Conservation (phyloP, 2,888 invertebrate genomes). For the Callinectes sapidus region DNA sequence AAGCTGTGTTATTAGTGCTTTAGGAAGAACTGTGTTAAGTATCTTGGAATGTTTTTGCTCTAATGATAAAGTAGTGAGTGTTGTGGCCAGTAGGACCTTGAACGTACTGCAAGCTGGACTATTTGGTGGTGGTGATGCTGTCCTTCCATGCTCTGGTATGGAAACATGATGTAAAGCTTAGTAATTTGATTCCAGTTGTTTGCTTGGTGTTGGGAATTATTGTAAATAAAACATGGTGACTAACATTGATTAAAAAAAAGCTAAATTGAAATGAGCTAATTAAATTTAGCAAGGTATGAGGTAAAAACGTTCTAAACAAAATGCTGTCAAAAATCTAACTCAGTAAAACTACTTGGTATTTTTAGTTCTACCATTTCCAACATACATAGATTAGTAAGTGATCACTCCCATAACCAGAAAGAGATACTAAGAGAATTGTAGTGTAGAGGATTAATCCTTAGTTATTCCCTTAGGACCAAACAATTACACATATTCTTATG, state of each 20-base stretch:
- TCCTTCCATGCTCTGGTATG: constrained; percentile 22
- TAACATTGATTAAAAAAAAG: constrained; percentile 1
- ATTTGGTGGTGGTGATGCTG: constrained; percentile 40
- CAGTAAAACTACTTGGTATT: not conserved
- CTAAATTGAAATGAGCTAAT: not conserved
- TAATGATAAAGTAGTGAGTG: constrained; percentile 23
- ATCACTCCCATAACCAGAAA: not conserved
- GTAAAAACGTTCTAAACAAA: not conserved
- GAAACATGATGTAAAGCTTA: constrained; percentile 41
- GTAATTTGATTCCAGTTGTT: constrained; percentile 27
- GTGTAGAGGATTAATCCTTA: not conserved
- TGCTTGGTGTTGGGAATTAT: constrained; percentile 51
- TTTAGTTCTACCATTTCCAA: not conserved
- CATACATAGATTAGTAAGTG: not conserved
- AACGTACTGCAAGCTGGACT: constrained; percentile 37
- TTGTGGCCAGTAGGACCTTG: constrained; percentile 34
- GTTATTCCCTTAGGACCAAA: not conserved
- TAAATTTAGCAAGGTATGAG: not conserved
- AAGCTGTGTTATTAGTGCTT: constrained; percentile 35
- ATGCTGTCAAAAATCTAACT: constrained; percentile 11
- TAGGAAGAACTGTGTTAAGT: constrained; percentile 17
- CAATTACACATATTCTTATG: not conserved
- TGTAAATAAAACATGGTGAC: constrained; percentile 27
- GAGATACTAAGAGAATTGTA: not conserved
- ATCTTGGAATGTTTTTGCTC: constrained; percentile 32